These are phyloP conservation scores for Pseudotriccus pelzelni DNA, from an alignment of 2,797 vertebrate species.

Conservation along the genomic window DNA sequence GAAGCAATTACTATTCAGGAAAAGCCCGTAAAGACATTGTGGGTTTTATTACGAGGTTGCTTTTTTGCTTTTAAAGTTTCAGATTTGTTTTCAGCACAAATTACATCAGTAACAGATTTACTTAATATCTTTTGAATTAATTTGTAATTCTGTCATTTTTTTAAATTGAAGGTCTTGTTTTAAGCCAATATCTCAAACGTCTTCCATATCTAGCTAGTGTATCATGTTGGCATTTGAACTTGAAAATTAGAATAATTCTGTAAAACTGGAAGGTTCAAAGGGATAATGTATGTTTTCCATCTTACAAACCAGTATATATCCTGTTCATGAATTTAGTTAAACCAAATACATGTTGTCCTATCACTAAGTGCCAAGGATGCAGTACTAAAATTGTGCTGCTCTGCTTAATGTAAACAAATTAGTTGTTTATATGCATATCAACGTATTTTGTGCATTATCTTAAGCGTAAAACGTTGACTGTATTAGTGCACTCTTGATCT, in stretches of 20 bases:
- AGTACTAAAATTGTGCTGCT: slow-evolving; percentile 33
- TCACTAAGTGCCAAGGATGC: slow-evolving; percentile 76
- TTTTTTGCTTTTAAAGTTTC: background rate
- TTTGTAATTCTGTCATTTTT: background rate
- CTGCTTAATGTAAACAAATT: slow-evolving; percentile 42
- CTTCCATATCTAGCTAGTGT: slow-evolving; percentile 38
- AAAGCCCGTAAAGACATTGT: slow-evolving; percentile 4
- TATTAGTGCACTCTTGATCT: slow-evolving; percentile 56
- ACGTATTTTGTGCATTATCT: slow-evolving; percentile 64
- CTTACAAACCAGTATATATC: slow-evolving; percentile 49
- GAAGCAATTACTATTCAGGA: slow-evolving; percentile 18
- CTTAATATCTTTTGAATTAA: background rate
- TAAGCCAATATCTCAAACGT: slow-evolving; percentile 38
- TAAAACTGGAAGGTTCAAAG: slow-evolving; percentile 66
- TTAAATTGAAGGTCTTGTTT: slow-evolving; percentile 17
- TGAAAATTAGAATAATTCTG: slow-evolving; percentile 59
- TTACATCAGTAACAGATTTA: background rate
- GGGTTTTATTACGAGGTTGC: background rate
- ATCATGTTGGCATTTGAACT: slow-evolving; percentile 49
- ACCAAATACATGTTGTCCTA: slow-evolving; percentile 72
- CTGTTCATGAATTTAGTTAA: slow-evolving; percentile 66
- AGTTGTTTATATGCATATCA: slow-evolving; percentile 54
- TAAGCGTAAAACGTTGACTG: slow-evolving; percentile 48
- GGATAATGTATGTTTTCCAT: slow-evolving; percentile 69
- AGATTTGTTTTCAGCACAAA: slow-evolving; percentile 29